Percentiles rank a stretch among this genome's conserved stretches.
Conservation (phyloP, 2,113 vertebrate genomes). For the Machaerirhynchus nigripectus region DNA sequence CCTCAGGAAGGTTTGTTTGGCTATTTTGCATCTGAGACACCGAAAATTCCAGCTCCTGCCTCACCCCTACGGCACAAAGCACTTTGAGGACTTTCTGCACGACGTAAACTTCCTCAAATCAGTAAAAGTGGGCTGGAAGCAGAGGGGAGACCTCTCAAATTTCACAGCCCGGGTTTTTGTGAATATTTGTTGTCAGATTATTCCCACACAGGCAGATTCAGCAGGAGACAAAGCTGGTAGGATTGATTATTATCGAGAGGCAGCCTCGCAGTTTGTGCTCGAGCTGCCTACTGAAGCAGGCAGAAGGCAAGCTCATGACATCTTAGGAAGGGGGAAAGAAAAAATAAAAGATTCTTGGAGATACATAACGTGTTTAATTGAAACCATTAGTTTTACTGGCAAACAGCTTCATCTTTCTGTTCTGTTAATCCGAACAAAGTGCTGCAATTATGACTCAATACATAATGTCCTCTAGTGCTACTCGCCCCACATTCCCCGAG, state of each 20-base stretch:
- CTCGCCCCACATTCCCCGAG: not conserved
- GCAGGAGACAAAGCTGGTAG: not conserved
- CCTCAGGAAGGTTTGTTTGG: not conserved
- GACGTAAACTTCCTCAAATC: not conserved
- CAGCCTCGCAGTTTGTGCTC: not conserved
- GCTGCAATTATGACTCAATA: slow-evolving; percentile 66
- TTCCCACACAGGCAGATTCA: not conserved
- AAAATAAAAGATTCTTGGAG: not conserved
- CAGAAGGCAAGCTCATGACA: not conserved
- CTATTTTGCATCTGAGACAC: fast-evolving
- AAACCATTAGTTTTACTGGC: slow-evolving; percentile 42
- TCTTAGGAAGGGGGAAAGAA: not conserved
- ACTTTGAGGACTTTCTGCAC: not conserved
- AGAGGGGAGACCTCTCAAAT: not conserved
- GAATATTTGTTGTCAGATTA: not conserved
- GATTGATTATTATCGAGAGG: not conserved
- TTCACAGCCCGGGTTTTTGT: not conserved
- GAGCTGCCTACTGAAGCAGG: not conserved
- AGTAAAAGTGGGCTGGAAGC: not conserved
- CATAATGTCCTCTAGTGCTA: slow-evolving; percentile 42
- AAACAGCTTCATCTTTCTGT: slow-evolving; percentile 51
- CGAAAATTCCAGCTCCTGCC: not conserved
- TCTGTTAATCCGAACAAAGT: slow-evolving; percentile 67
- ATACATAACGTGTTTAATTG: not conserved
- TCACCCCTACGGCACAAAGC: fast-evolving